These are phyloP conservation scores for Hemithea aestivaria DNA, from an alignment of 2,888 invertebrate species.

Conservation along the genomic window DNA sequence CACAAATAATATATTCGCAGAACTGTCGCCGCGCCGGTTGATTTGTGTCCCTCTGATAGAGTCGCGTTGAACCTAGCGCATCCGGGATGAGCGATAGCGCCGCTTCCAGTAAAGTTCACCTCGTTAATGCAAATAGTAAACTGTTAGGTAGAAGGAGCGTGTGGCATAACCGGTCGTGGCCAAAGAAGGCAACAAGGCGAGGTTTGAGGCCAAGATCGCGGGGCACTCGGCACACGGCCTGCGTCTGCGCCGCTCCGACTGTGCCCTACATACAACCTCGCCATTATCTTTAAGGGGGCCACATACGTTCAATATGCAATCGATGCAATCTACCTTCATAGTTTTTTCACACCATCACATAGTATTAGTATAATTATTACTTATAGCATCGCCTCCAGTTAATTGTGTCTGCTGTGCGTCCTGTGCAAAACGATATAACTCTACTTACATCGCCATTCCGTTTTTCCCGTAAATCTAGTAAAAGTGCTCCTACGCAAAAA, in stretches of 20 bases:
- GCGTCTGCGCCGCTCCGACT: slow-evolving; percentile 36
- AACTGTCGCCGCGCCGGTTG: slow-evolving; percentile 24
- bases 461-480: too few relatives aligned
- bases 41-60: slow-evolving; percentile 32
- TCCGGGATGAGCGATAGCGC: slow-evolving; percentile 26
- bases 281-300: slow-evolving; percentile 40
- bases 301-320: too few relatives aligned
- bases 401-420: too few relatives aligned
- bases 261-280: slow-evolving; percentile 56
- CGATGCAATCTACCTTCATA: too few relatives aligned
- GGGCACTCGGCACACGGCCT: slow-evolving; percentile 11
- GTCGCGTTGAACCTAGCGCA: slow-evolving; percentile 27
- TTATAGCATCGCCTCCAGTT: too few relatives aligned
- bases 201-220: slow-evolving; percentile 66
- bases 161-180: slow-evolving; percentile 65
- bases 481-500: too few relatives aligned
- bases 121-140: slow-evolving; percentile 43
- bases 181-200: slow-evolving; percentile 71
- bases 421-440: too few relatives aligned
- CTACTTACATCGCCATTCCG: too few relatives aligned
- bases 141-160: slow-evolving; percentile 49
- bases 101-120: slow-evolving; percentile 25
- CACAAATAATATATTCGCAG: slow-evolving; percentile 39
- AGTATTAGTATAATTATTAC: too few relatives aligned
- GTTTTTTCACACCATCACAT: too few relatives aligned